Base-by-base conservation (phyloP, 2,888 invertebrate genomes). In the Nowickia ferox region DNA sequence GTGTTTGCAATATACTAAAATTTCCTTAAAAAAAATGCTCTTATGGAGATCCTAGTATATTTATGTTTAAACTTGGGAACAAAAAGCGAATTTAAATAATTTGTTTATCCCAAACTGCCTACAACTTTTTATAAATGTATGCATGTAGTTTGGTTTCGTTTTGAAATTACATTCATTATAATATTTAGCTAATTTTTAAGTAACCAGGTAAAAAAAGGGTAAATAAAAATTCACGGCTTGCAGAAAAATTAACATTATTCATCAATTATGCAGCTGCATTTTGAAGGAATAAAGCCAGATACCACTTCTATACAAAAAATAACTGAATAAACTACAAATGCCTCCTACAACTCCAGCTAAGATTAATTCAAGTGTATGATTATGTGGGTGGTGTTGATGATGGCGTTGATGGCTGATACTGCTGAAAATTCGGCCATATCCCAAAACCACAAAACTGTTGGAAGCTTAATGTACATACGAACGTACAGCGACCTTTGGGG, bases 231-330 rank as follows among this genome's bases (percentile, higher is more conserved):
- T 19, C 17, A 51, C 44, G 30, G 19, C 59, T 61, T 38, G 8
- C 22, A 53, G 42, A 55, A 46, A 84, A 85, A 76, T 79, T 79
- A 71, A 66, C 63, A 86, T 86, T 83, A 86, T 83, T 79, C 83
- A 86, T 86, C 79, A 86, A 86, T 86, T 83, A 83, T 86, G 83
- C 86, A 82, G 85, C 85, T 86, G 86, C 78, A 75, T 74, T 77
- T 74, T 44, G 44, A 75, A 75, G 19, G 46, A 72, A 81, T 71
- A 68, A 61, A 66, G 10, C 11, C 44, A 46, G 68, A 72, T 17
- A 72, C 19, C 63, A 59, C 42, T 75, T 48, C 17, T 55, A 38
- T 42, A 48, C 48, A n/a, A 40, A 53, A 72, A 75, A 63, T 51
- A 75, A 61, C 22, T 66, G 72, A 68, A 79, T 63, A 71, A 80